phyloP scores from a whole-genome alignment of 2,797 vertebrate genomes.

The Acipenser transmontanus region DNA sequence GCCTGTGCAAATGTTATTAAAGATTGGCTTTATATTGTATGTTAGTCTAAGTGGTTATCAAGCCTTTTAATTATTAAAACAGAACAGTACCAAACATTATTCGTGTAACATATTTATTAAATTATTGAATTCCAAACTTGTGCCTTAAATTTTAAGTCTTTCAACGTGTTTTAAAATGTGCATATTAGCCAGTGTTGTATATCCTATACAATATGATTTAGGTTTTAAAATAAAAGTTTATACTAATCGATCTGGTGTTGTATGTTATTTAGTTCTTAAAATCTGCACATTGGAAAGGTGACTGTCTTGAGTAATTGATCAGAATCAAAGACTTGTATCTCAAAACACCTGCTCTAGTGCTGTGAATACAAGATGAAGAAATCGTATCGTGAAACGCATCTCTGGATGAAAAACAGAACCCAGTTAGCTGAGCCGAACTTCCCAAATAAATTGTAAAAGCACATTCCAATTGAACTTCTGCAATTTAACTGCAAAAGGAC shows the following conservation, averaged over 20 bases:
- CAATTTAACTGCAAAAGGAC: background rate
- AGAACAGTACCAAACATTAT: slow-evolving; percentile 4
- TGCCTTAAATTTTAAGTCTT: slow-evolving; percentile 37
- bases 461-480: slow-evolving; percentile 4
- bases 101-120: slow-evolving; percentile 51
- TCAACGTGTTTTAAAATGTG: background rate
- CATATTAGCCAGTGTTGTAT: no score
- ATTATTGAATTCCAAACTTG: slow-evolving; percentile 33
- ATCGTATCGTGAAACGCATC: slow-evolving; percentile 4
- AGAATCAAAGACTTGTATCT: background rate
- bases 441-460: background rate
- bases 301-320: slow-evolving; percentile 3
- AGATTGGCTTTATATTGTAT: background rate
- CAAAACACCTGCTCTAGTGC: slow-evolving; percentile 6
- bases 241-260: background rate
- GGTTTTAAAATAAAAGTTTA: slow-evolving; percentile 2
- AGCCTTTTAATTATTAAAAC: slow-evolving; percentile 21
- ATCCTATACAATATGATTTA: background rate
- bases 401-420: background rate
- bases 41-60: accelerated
- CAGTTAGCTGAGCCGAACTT: no score
- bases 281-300: background rate
- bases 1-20: background rate
- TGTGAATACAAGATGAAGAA: background rate
- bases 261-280: background rate